A percentile compares a stretch with the other conserved stretches of the same genome.
phyloP scores from a whole-genome alignment of 2,888 invertebrate species.

The Diarsia mendica region DNA sequence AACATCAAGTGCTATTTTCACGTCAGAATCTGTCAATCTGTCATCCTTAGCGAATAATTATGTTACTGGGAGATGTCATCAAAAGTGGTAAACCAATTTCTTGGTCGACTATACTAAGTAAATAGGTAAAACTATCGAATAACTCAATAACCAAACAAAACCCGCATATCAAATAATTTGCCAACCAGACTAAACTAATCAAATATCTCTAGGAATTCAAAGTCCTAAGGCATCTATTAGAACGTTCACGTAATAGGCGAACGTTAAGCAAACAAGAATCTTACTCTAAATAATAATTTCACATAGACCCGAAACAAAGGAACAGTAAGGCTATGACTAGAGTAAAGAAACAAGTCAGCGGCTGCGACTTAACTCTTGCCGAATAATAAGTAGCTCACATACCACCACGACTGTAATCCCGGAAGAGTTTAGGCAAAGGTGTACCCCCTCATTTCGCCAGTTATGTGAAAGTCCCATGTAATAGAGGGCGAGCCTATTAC shows the following conservation, averaged over 20 bases:
- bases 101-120: too few relatives aligned
- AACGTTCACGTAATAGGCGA: conserved; percentile 16
- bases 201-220: conserved; percentile 30
- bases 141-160: neutral
- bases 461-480: too few relatives aligned
- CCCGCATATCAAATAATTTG: conserved; percentile 2
- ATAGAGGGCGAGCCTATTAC: too few relatives aligned
- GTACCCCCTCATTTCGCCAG: too few relatives aligned
- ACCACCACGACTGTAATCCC: too few relatives aligned
- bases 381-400: neutral
- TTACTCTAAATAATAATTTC: conserved; percentile 47
- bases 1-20: too few relatives aligned
- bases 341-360: neutral
- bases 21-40: too few relatives aligned
- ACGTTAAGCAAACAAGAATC: conserved; percentile 39
- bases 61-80: too few relatives aligned
- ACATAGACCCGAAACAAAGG: conserved; percentile 49
- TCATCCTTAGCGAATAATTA: too few relatives aligned
- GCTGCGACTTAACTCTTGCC: neutral
- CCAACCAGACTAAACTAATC: conserved; percentile 16
- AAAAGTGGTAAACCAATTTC: too few relatives aligned
- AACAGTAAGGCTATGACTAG: neutral
- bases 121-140: neutral
- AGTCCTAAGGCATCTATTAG: conserved; percentile 11
- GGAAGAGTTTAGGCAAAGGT: too few relatives aligned